phyloP scores from a whole-genome alignment of 1,140 invertebrate species.

The Dendrolimus punctatus region DNA sequence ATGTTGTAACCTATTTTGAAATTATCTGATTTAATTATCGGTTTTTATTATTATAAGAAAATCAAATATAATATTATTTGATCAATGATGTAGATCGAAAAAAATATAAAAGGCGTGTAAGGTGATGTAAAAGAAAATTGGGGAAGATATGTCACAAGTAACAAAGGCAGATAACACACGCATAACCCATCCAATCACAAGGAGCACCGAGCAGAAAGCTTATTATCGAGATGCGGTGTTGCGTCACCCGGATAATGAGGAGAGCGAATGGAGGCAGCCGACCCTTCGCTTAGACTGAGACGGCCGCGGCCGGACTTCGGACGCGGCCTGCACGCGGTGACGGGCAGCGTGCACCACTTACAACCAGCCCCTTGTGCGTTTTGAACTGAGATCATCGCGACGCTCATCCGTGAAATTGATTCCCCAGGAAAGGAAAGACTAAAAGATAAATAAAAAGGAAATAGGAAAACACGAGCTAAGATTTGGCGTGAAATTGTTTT shows the following conservation, averaged over 20 bases:
- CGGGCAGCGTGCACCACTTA: slow-evolving; percentile 33
- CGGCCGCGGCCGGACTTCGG: slow-evolving; percentile 14
- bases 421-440: slow-evolving; percentile 69
- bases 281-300: slow-evolving; percentile 4
- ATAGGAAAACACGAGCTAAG: slow-evolving; percentile 71
- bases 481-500: slow-evolving; percentile 73
- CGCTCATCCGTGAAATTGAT: slow-evolving; percentile 72
- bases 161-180: slow-evolving; percentile 49
- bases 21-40: slow-evolving; percentile 7
- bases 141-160: slow-evolving; percentile 32
- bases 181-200: slow-evolving; percentile 55
- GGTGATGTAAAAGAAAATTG: slow-evolving; percentile 41
- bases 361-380: slow-evolving; percentile 48
- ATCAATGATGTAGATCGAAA: slow-evolving; percentile 13
- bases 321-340: slow-evolving; percentile 1
- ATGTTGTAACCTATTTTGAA: slow-evolving; percentile 5
- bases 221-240: slow-evolving; percentile 49
- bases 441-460: slow-evolving; percentile 72
- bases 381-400: slow-evolving; percentile 68
- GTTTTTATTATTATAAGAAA: no score
- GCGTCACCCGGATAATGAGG: slow-evolving; percentile 38
- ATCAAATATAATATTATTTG: not conserved
- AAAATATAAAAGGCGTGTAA: slow-evolving; percentile 21
- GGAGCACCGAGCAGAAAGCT: slow-evolving; percentile 50
- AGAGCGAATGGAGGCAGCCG: slow-evolving; percentile 12